Evolutionary conservation across 2,888 invertebrate genomes (phyloP).

Genomic region (Caradrina clavipalpis): DNA sequence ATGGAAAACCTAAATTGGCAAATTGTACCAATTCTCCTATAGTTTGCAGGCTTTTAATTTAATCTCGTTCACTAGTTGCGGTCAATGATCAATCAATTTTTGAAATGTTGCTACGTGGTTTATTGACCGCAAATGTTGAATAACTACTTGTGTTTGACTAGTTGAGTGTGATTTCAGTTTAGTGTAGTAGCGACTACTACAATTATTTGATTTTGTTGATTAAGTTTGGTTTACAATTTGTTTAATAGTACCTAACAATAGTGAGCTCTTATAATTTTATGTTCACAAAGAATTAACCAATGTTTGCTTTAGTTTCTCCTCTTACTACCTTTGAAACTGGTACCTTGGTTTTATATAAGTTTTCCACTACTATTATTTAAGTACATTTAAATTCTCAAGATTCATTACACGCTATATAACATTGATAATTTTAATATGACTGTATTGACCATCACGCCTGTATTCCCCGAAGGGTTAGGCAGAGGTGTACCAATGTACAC

Average conservation of each 20-base stretch:
- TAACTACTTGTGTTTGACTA: slow-evolving; percentile 45
- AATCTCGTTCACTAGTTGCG: slow-evolving; percentile 41
- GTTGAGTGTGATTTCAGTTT: slow-evolving; percentile 14
- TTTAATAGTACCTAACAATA: neutral
- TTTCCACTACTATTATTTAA: neutral
- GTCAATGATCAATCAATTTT: slow-evolving; percentile 57
- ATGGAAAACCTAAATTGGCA: slow-evolving; percentile 57
- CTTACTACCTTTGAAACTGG: too few species aligned
- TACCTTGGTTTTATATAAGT: too few species aligned
- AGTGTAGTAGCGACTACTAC: neutral
- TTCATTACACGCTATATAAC: too few species aligned
- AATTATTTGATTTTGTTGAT: slow-evolving; percentile 10
- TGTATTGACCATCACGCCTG: too few species aligned
- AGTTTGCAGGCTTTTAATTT: slow-evolving; percentile 46
- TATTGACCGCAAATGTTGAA: slow-evolving; percentile 44
- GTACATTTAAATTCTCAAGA: neutral
- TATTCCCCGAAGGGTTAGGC: too few species aligned
- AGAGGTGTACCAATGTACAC: too few species aligned
- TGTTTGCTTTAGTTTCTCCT: too few species aligned
- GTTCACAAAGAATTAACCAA: too few species aligned
- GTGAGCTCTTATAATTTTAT: too few species aligned
- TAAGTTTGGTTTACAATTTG: neutral
- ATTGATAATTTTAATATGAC: neutral
- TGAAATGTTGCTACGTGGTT: slow-evolving; percentile 40
- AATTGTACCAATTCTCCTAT: slow-evolving; percentile 53